Conservation (phyloP, 2,113 vertebrate species). For the Cyprinus carpio region DNA sequence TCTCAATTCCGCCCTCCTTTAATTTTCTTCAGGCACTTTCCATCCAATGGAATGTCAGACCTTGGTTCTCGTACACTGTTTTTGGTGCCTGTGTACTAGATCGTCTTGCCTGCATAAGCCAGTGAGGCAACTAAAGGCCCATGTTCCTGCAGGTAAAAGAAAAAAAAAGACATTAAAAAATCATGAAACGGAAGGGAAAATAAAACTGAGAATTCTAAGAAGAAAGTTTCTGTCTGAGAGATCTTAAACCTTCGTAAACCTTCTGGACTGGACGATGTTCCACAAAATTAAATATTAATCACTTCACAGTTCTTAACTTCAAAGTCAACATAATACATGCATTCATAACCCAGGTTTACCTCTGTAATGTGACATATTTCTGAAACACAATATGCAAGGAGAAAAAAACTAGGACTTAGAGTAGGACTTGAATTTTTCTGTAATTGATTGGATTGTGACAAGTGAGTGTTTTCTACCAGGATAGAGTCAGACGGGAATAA, state of each 20-base stretch:
- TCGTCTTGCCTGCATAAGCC: constrained; percentile 49
- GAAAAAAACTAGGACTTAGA: neutral
- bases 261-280: neutral
- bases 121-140: constrained; percentile 54
- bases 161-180: constrained; percentile 33
- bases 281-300: neutral
- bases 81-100: constrained; percentile 46
- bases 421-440: neutral
- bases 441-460: neutral
- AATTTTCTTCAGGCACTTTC: constrained; percentile 33
- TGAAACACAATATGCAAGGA: neutral
- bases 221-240: neutral
- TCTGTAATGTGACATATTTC: neutral
- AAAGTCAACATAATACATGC: neutral
- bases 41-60: constrained; percentile 45
- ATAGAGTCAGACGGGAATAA: neutral
- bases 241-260: neutral
- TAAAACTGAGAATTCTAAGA: neutral
- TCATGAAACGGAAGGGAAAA: constrained; percentile 16
- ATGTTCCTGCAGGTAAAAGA: constrained; percentile 58
- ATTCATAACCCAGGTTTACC: neutral
- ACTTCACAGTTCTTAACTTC: neutral
- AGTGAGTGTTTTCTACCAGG: neutral
- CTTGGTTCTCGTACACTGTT: constrained; percentile 28
- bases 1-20: constrained; percentile 34